Base-by-base conservation (phyloP, 2,113 vertebrate genomes). In the Ictidomys tridecemlineatus region DNA sequence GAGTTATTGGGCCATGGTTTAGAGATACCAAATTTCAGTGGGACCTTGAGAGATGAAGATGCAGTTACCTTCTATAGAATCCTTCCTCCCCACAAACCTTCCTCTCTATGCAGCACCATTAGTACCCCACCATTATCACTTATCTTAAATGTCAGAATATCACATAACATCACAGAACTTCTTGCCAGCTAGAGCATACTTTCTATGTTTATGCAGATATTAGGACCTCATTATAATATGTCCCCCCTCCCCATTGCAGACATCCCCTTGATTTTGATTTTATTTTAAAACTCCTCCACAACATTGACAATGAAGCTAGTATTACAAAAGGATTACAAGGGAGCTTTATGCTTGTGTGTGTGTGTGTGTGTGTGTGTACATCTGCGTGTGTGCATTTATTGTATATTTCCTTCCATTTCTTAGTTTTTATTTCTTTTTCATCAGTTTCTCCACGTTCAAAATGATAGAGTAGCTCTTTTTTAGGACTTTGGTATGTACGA, bases 41-140 rank as follows among this genome's bases (percentile, higher is more conserved):
- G 51, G 22, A 10, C 34, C 14, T 3, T 1, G 32, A 80, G 45
- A 87, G 16, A 9, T 22, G 3, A 51, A n/a, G 45, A 45, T 5
- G 67, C 13, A 51, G 13, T 20, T 8, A 28, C 22, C 8, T 16
- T 51, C 61, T 76, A 3, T 24, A 34, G 70, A 76, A 83, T 89
- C 4, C 26, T 0, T 80, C 6, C 1, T 28, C 11, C 1, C 14
- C 9, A 8, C 8, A 6, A 12, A 14, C 8, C 4, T 51, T 48
- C 34, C 22, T 88, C 63, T 61, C 37, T 1, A 0, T 53, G 37
- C 22, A 58, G 28, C 11, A 30, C 51, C 45, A 5, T 11, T 30
- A 26, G 65, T 56, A 88, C 12, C 2, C 4, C 0, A 11, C 9
- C 37, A 1, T 37, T 63, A 12, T 76, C 86, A 79, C 58, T 92